Evolutionary conservation across 2,797 vertebrate species (phyloP).

Genomic region (Mormyrops attenuatus): DNA sequence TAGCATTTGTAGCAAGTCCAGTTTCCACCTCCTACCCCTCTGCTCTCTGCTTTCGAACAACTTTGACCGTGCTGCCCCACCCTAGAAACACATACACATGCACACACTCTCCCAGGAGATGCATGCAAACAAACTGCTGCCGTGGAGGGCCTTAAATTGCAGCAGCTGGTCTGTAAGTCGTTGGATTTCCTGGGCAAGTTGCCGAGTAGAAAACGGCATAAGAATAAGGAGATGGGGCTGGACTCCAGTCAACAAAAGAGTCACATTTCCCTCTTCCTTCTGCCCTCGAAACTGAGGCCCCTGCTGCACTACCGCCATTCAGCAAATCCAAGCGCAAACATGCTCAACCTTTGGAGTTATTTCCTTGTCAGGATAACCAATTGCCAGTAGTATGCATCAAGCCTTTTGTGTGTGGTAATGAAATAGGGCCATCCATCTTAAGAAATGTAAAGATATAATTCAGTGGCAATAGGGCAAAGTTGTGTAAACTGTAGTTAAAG

Average conservation of each 20-base stretch:
- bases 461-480: neutral
- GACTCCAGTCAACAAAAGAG: constrained; percentile 22
- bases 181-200: constrained; percentile 30
- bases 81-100: neutral
- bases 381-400: neutral
- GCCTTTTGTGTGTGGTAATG: neutral
- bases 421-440: neutral
- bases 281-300: constrained; percentile 13
- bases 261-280: constrained; percentile 27
- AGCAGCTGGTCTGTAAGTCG: constrained; percentile 17
- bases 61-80: neutral
- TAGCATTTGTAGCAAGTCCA: neutral
- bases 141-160: constrained; percentile 1
- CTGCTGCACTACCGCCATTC: neutral
- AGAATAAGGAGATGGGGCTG: constrained; percentile 31
- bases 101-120: constrained; percentile 1
- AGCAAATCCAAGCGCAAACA: neutral
- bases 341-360: neutral
- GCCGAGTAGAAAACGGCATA: constrained; percentile 28
- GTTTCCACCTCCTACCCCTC: neutral
- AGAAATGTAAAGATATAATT: neutral
- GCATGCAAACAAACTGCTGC: constrained; percentile 1
- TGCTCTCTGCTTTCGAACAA: neutral
- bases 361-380: neutral
- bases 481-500: neutral